Evolutionary conservation across 2,888 invertebrate species (phyloP), one percentile per base, ranked within the genome.

Genomic region (Drosophila algonquin): DNA sequence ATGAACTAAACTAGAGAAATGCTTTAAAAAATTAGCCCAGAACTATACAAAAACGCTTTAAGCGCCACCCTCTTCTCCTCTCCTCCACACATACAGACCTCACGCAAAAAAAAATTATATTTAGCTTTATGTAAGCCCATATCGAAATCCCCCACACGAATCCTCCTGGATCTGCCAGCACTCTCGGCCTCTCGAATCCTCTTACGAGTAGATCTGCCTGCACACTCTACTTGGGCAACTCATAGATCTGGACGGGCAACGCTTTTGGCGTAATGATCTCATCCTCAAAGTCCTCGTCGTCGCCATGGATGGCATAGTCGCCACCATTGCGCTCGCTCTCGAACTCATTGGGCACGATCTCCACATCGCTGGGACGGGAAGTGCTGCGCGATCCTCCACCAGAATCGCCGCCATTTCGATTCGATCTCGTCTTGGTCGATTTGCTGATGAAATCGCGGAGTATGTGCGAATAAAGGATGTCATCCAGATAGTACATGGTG

Each of bases 401-500:
- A 58, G 82, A 68, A 3, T 81, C 81, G 52, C 81, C 79, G 9
- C 73, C 76, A 64, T 80, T 80, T 75, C 81, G 81, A 71, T 86
- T 83, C 51, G 85, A 81, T 83, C 84, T 87, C 79, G 89, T 89
- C 69, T 84, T 88, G 63, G 79, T 81, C 16, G 89, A 81, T 30
- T 87, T 90, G 63, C 85, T 86, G 14, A 90, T 87, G 56, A 90
- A 90, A 63, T 92, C 91, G 46, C 89, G 89, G 32, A 92, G 78
- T 63, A 92, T 87, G 59, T 92, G 91, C 18, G 92, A 92, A 86
- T 94, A 94, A 8, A 94, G 90, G 63, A 94, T 93, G 79, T 93
- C 93, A 81, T 94, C 94, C 65, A 94, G 93, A 83, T 94, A 94
- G 90, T 94, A 94, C 94, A 94, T 94, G 65, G 94, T 94, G 52